Evolutionary conservation across 2,113 vertebrate species (phyloP).

Genomic region (Macroglossus sobrinus): DNA sequence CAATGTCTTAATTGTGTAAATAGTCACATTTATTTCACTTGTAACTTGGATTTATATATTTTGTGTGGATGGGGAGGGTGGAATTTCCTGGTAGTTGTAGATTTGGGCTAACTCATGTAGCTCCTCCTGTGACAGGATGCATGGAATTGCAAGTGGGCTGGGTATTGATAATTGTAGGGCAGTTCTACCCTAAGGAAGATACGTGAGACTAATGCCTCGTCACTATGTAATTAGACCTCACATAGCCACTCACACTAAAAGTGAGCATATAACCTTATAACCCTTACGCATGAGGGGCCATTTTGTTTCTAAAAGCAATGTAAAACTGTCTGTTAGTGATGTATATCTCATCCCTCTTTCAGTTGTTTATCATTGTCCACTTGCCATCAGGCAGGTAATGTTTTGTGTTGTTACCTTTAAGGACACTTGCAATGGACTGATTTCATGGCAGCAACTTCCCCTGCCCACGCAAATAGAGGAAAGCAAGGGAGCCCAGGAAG

Average conservation of each 20-base stretch:
- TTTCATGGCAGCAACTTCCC: background rate
- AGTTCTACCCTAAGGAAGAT: background rate
- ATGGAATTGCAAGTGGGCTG: background rate
- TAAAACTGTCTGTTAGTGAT: background rate
- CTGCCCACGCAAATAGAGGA: background rate
- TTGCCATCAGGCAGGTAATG: background rate
- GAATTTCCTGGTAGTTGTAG: background rate
- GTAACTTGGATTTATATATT: background rate
- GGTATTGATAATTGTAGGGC: background rate
- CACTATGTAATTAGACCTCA: background rate
- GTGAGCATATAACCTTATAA: background rate
- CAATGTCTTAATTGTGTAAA: background rate
- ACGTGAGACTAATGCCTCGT: background rate
- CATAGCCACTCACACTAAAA: background rate
- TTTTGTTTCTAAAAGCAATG: constrained; percentile 6
- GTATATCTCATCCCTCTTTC: background rate
- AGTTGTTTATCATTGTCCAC: background rate
- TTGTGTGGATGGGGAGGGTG: background rate
- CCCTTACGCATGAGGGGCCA: background rate
- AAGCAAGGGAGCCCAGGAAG: background rate
- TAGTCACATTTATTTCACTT: background rate
- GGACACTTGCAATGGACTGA: background rate
- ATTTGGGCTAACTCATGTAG: background rate
- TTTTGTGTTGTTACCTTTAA: background rate
- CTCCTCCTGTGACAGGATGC: background rate